Conservation (phyloP, 2,113 vertebrate genomes). For the Myotis lucifugus region DNA sequence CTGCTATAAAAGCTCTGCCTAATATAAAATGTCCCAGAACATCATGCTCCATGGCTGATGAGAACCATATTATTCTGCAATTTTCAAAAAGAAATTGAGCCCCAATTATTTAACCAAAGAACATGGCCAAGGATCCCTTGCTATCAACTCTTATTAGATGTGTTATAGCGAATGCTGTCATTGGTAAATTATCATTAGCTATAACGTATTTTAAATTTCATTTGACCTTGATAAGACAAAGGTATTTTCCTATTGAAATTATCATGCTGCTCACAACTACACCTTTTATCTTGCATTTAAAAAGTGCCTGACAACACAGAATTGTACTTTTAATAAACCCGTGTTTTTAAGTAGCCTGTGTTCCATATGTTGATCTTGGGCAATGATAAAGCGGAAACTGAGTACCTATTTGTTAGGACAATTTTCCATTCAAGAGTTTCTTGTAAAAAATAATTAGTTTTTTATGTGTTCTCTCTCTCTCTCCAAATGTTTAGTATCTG, state of each 20-base stretch:
- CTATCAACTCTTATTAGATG: slow-evolving; percentile 22
- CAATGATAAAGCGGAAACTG: slow-evolving; percentile 57
- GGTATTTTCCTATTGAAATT: background rate
- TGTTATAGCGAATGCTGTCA: background rate
- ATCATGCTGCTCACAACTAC: slow-evolving; percentile 4
- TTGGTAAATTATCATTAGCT: slow-evolving; percentile 9
- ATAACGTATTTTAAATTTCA: background rate
- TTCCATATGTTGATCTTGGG: background rate
- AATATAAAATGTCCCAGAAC: slow-evolving; percentile 49
- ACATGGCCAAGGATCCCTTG: background rate
- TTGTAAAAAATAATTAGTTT: slow-evolving; percentile 66
- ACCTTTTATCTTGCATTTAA: slow-evolving; percentile 53
- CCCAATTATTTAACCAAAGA: background rate
- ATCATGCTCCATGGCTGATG: background rate
- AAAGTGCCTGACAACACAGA: slow-evolving; percentile 49
- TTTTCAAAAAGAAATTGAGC: slow-evolving; percentile 59
- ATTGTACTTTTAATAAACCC: slow-evolving; percentile 40
- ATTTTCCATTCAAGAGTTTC: slow-evolving; percentile 62
- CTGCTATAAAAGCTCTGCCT: slow-evolving; percentile 22
- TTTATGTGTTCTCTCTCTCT: slow-evolving; percentile 46
- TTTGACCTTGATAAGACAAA: slow-evolving; percentile 44
- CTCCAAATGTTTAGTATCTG: slow-evolving; percentile 50
- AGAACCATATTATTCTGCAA: slow-evolving; percentile 4
- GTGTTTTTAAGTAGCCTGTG: slow-evolving; percentile 60
- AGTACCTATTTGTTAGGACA: slow-evolving; percentile 49